These are phyloP conservation scores for Lophotriccus pileatus DNA, from an alignment of 2,797 vertebrate genomes.

Conservation along the genomic window DNA sequence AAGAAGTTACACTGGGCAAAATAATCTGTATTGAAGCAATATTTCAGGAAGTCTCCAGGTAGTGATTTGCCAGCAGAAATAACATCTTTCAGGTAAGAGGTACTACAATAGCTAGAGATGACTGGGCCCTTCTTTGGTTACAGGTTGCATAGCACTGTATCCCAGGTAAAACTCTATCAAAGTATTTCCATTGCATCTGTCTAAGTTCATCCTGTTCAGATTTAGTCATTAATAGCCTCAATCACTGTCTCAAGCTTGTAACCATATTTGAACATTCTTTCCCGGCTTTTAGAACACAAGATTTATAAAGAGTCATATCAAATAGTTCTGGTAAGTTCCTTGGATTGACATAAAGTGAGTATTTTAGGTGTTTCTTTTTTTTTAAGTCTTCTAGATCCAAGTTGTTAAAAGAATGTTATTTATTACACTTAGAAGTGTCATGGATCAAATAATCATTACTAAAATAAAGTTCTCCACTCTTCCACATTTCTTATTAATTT, in stretches of 20 bases:
- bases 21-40: not conserved
- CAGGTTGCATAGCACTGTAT: not conserved
- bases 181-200: not conserved
- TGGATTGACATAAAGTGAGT: not conserved
- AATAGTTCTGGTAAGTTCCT: not conserved
- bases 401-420: not conserved
- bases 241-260: not conserved
- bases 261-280: not conserved
- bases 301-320: not conserved
- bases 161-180: not conserved
- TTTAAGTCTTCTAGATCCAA: not conserved
- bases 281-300: not conserved
- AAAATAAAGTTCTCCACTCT: not conserved
- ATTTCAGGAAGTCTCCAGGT: not conserved
- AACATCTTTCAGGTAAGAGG: not conserved
- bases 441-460: not conserved
- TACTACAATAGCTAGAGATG: not conserved
- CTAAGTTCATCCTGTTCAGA: not conserved
- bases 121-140: not conserved
- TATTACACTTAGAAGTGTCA: not conserved
- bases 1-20: not conserved
- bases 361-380: not conserved
- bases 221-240: not conserved
- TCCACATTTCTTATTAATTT: not conserved
- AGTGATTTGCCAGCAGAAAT: not conserved